Evolutionary conservation across 2,113 vertebrate genomes (phyloP).

Genomic region (Cepphus grylle): DNA sequence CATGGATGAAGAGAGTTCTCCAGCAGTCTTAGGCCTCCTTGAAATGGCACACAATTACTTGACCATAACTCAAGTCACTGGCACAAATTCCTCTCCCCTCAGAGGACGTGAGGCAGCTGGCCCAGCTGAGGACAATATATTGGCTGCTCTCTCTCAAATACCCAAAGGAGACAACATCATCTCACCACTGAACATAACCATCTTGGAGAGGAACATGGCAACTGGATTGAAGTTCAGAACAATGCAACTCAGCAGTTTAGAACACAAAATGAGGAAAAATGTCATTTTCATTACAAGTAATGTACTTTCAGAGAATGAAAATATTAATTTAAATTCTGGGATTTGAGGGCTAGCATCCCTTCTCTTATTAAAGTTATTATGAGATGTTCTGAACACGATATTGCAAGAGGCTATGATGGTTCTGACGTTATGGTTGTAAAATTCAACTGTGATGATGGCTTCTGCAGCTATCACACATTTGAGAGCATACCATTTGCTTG

Average conservation of each 20-base stretch:
- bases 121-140: not conserved
- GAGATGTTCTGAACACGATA: not conserved
- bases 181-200: not conserved
- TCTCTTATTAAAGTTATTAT: not conserved
- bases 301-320: not conserved
- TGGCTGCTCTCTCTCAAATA: not conserved
- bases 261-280: not conserved
- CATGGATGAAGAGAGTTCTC: not conserved
- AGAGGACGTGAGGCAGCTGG: not conserved
- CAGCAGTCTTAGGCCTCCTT: not conserved
- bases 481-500: not conserved
- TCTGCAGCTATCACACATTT: not conserved
- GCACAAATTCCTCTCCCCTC: not conserved
- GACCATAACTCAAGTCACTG: not conserved
- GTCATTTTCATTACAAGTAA: not conserved
- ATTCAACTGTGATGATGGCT: not conserved
- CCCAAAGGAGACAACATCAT: not conserved
- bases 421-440: not conserved
- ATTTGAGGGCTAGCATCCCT: not conserved
- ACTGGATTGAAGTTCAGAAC: not conserved
- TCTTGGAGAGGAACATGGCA: not conserved
- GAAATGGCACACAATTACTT: not conserved
- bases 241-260: not conserved
- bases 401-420: not conserved
- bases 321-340: not conserved